Conservation (phyloP, 2,113 vertebrate genomes). For the Halichoeres trimaculatus region DNA sequence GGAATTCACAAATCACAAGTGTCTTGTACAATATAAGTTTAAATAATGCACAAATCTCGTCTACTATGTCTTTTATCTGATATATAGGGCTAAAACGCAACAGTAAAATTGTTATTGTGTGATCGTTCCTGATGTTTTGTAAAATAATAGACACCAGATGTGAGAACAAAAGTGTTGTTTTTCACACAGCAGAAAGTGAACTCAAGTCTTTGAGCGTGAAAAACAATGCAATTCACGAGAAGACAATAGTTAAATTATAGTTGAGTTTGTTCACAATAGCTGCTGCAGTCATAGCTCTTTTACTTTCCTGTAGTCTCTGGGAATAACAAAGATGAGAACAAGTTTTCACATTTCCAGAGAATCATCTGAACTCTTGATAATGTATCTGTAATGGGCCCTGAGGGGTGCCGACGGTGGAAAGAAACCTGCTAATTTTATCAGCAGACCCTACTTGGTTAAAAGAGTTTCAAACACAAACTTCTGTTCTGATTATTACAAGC, state of each 20-base stretch:
- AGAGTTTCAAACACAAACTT: constrained; percentile 18
- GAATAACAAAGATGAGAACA: not conserved
- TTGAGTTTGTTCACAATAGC: not conserved
- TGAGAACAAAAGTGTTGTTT: too few species aligned
- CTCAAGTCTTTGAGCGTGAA: too few species aligned
- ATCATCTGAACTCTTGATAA: not conserved
- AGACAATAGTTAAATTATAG: constrained; percentile 1
- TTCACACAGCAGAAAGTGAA: too few species aligned
- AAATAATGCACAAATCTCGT: too few species aligned
- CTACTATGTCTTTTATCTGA: too few species aligned
- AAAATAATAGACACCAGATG: too few species aligned
- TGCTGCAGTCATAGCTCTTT: not conserved
- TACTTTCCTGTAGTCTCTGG: not conserved
- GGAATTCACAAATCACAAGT: too few species aligned
- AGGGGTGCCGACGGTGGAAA: constrained; percentile 36
- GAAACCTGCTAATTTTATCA: constrained; percentile 52
- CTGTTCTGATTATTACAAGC: constrained; percentile 52
- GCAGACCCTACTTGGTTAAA: constrained; percentile 43
- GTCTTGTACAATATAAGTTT: too few species aligned
- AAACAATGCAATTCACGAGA: not conserved
- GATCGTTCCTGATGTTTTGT: too few species aligned
- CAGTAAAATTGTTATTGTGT: too few species aligned
- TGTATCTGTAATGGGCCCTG: not conserved
- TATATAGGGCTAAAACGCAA: too few species aligned
- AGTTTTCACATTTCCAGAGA: too few species aligned